Evolutionary conservation across 2,797 vertebrate species (phyloP).

Genomic region (Phalanger gymnotis): DNA sequence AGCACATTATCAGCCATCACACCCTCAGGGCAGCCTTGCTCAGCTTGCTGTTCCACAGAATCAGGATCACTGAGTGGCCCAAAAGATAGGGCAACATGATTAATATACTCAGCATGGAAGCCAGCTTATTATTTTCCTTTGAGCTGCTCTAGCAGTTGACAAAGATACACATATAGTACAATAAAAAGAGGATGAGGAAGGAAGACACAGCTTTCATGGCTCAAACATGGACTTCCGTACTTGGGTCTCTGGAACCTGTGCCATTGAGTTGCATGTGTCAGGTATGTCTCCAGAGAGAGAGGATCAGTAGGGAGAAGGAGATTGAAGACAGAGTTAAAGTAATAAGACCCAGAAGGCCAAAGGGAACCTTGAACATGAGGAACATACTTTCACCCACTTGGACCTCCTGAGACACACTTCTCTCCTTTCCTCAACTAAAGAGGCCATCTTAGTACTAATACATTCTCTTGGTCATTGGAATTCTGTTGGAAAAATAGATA

Average conservation of each 20-base stretch:
- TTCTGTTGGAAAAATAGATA: not conserved
- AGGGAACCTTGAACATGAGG: accelerated
- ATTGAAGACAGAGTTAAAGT: not conserved
- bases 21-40: not conserved
- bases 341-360: not conserved
- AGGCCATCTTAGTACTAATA: accelerated
- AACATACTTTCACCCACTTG: accelerated
- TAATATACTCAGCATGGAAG: not conserved
- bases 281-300: not conserved
- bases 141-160: accelerated
- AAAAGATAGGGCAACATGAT: not conserved
- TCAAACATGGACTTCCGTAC: not conserved
- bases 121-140: not conserved
- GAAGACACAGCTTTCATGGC: not conserved
- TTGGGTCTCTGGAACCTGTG: not conserved
- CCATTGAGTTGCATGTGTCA: not conserved
- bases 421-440: too few relatives aligned
- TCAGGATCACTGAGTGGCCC: not conserved
- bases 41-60: not conserved
- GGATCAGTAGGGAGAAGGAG: not conserved
- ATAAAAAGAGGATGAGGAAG: not conserved
- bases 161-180: not conserved
- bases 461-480: not conserved
- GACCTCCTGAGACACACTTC: accelerated
- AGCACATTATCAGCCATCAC: too few relatives aligned